phyloP scores from a whole-genome alignment of 2,888 invertebrate genomes.

The Cantharis lateralis region DNA sequence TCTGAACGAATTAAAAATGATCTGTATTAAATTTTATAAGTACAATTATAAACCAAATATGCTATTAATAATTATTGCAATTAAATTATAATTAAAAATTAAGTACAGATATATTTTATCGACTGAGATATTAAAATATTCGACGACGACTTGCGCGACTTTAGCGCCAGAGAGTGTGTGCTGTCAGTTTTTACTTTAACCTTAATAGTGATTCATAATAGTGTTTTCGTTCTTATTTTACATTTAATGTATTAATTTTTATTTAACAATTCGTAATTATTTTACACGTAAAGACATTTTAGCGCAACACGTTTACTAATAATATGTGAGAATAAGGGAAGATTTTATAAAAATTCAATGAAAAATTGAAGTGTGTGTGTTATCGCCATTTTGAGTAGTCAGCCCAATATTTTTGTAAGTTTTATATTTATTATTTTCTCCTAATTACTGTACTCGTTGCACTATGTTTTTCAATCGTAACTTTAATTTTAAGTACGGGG shows the following conservation, averaged over 20 bases:
- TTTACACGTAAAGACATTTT: background rate
- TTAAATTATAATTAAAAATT: background rate
- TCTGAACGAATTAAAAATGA: background rate
- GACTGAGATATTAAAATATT: background rate
- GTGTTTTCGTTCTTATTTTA: constrained; percentile 21
- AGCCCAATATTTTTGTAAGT: constrained; percentile 29
- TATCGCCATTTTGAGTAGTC: constrained; percentile 30
- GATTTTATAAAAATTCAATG: constrained; percentile 9
- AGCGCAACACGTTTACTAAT: background rate
- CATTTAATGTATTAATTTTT: constrained; percentile 6
- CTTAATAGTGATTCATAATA: constrained; percentile 27
- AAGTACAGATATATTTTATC: background rate
- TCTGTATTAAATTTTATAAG: too few species aligned
- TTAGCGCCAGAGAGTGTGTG: constrained; percentile 9
- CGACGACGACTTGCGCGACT: background rate
- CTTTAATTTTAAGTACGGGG: background rate
- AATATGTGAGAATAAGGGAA: constrained; percentile 9
- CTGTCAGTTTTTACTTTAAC: constrained; percentile 23
- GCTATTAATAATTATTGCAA: background rate
- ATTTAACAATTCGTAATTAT: constrained; percentile 3
- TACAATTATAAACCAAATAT: background rate
- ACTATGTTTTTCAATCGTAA: background rate
- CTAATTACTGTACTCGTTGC: background rate
- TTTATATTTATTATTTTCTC: constrained; percentile 5
- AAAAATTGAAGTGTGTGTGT: constrained; percentile 24